Percentiles rank a stretch among this genome's conserved stretches.
Evolutionary conservation across 2,113 vertebrate genomes (phyloP).

Genomic region (Phyllostomus discolor): DNA sequence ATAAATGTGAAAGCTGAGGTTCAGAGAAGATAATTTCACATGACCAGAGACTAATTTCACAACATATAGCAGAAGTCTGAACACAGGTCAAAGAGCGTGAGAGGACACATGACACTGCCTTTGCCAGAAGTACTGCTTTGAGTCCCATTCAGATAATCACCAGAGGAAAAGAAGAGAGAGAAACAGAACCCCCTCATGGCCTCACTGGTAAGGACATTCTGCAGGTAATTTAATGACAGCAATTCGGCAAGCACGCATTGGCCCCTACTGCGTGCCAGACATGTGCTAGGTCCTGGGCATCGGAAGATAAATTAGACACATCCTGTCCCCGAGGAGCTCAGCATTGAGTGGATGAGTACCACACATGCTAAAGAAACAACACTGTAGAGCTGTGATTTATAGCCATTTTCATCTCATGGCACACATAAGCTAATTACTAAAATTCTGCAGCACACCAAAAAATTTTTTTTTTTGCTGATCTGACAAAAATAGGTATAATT

Average conservation of each 20-base stretch:
- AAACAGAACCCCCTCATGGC: not conserved
- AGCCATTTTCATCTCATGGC: no score
- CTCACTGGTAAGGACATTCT: not conserved
- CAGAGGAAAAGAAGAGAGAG: not conserved
- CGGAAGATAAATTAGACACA: not conserved
- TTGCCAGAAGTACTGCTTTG: not conserved
- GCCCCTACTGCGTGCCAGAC: not conserved
- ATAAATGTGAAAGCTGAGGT: no score
- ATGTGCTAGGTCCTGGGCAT: not conserved
- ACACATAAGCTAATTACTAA: no score
- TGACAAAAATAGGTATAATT: no score
- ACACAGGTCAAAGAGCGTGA: no score
- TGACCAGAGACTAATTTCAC: not conserved
- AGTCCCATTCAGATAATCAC: not conserved
- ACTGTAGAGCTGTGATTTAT: not conserved
- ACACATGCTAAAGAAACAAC: not conserved
- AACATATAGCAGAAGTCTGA: not conserved
- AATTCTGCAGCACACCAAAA: no score
- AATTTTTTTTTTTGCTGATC: no score
- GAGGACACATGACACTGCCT: not conserved
- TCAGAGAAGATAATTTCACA: not conserved
- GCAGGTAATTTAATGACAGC: not conserved
- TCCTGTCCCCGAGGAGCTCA: not conserved
- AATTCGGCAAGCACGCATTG: not conserved
- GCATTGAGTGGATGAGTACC: rapidly evolving